Evolutionary conservation across 1,140 invertebrate species (phyloP).

Genomic region (Dendroctonus valens): DNA sequence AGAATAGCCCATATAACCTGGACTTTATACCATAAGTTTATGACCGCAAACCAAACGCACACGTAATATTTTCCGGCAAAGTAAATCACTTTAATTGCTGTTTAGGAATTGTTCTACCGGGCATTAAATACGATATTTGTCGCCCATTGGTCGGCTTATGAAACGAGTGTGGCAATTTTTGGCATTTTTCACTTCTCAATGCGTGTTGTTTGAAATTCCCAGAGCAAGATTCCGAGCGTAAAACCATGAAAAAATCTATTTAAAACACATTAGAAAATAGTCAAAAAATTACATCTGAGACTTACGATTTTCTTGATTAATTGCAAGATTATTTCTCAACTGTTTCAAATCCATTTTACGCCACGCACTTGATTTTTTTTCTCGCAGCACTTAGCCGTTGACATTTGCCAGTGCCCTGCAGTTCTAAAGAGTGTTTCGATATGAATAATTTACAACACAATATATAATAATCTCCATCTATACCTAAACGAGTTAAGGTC

Average conservation of each 20-base stretch:
- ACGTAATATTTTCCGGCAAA: too few species aligned
- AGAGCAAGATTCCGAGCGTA: not conserved
- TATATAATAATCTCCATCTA: not conserved
- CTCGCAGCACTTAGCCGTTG: not conserved
- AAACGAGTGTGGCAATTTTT: too few species aligned
- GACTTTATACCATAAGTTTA: too few species aligned
- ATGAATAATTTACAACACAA: constrained; percentile 8
- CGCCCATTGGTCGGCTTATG: too few species aligned
- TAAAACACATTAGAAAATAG: not conserved
- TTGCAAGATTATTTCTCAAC: not conserved
- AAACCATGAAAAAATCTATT: not conserved
- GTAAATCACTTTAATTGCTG: too few species aligned
- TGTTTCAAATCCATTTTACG: not conserved
- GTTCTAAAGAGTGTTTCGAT: not conserved
- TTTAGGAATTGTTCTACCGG: too few species aligned
- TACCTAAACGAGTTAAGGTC: constrained; percentile 12
- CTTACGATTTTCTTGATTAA: not conserved
- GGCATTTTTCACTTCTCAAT: too few species aligned
- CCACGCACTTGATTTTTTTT: too few species aligned
- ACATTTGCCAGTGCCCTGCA: constrained; percentile 4
- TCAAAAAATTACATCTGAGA: not conserved
- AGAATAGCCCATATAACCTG: too few species aligned
- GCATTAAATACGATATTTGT: too few species aligned
- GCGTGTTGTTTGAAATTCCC: too few species aligned
- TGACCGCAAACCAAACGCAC: too few species aligned